Percentiles rank a stretch among this genome's conserved stretches.
Conservation (phyloP, 2,888 invertebrate genomes). For the Marronus borbonicus region DNA sequence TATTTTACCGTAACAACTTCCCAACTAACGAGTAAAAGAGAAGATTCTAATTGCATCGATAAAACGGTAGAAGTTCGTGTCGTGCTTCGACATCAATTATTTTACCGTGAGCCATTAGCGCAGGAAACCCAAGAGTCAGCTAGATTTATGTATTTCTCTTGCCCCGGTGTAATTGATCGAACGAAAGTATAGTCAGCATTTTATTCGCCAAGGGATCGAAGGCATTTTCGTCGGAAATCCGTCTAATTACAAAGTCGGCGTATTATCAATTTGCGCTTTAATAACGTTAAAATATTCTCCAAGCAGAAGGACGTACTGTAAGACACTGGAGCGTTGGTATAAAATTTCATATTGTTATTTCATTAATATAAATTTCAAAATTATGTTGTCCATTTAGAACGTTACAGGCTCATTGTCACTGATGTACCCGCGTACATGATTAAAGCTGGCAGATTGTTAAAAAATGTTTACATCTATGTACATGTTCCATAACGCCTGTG, state of each 20-base stretch:
- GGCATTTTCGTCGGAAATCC: background rate
- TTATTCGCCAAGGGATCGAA: background rate
- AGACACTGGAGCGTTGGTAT: no score
- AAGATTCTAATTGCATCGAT: background rate
- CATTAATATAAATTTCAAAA: no score
- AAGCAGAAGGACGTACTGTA: no score
- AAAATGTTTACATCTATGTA: no score
- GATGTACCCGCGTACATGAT: no score
- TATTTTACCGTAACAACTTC: no score
- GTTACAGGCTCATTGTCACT: no score
- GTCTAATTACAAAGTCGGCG: background rate
- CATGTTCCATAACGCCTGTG: no score
- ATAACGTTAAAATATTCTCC: background rate
- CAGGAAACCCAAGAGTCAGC: slow-evolving; percentile 28
- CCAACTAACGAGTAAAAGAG: no score
- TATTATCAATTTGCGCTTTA: background rate
- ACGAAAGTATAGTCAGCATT: slow-evolving; percentile 20
- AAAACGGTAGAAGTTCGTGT: background rate
- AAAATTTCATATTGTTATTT: no score
- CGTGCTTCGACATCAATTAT: background rate
- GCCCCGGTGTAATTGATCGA: slow-evolving; percentile 1
- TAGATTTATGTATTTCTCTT: background rate
- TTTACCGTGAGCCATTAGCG: background rate
- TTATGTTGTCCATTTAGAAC: no score
- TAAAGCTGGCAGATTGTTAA: no score